These are phyloP conservation scores for Brassicogethes aeneus DNA, from an alignment of 2,888 invertebrate species.

Conservation along the genomic window DNA sequence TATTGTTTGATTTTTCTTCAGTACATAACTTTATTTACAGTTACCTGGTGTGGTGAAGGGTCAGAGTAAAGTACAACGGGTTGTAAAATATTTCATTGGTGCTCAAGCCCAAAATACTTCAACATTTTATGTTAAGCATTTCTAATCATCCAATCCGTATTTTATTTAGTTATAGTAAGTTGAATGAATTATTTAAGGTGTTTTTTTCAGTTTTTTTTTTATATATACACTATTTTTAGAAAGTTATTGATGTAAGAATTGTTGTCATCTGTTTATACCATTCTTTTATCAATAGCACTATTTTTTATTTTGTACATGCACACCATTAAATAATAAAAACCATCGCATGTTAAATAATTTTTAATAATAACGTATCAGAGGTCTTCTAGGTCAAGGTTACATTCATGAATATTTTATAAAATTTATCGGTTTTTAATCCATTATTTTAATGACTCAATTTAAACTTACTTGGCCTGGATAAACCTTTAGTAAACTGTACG, in stretches of 20 bases:
- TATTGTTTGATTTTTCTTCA: neutral
- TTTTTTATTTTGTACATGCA: too few relatives aligned
- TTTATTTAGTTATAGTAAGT: constrained; percentile 36
- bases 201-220: constrained; percentile 24
- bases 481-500: too few relatives aligned
- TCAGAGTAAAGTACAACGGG: constrained; percentile 50
- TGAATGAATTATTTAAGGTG: too few relatives aligned
- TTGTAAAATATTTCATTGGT: constrained; percentile 55
- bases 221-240: constrained; percentile 11
- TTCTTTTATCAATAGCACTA: too few relatives aligned
- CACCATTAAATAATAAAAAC: too few relatives aligned
- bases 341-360: too few relatives aligned
- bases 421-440: too few relatives aligned
- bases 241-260: constrained; percentile 4
- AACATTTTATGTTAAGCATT: constrained; percentile 55
- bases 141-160: constrained; percentile 34
- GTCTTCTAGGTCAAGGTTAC: too few relatives aligned
- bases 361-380: too few relatives aligned
- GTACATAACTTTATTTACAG: constrained; percentile 41
- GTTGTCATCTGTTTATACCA: constrained; percentile 10
- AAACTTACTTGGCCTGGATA: too few relatives aligned
- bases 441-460: too few relatives aligned
- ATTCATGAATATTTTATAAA: too few relatives aligned
- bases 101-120: constrained; percentile 43
- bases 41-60: constrained; percentile 49